Base-by-base conservation (phyloP, 2,797 vertebrate genomes). In the Gymnopithys bicolor region DNA sequence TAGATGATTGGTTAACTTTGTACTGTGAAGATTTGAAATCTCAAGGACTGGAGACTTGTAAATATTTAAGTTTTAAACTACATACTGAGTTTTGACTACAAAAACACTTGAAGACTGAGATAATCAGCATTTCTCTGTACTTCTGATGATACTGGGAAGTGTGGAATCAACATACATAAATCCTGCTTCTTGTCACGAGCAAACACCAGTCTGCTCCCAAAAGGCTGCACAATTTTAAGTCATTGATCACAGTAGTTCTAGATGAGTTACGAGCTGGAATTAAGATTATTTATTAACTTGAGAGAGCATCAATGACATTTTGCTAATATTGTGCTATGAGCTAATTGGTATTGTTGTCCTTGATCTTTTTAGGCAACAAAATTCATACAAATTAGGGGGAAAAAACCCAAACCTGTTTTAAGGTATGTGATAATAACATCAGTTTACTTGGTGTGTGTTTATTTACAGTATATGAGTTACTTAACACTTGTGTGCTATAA, bases 361-460 rank as follows among this genome's bases (percentile, higher is more conserved):
- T 94, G 69, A 66, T 56, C 41, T 93, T 81, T 73, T 37, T 39
- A 91, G 91, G 87, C 92, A 95, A 92, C 82, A 81, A 90, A 94
- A 86, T 91, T 89, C 60, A 94, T 67, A 74, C 52, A 92, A 89
- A 88, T 73, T 86, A 75, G 79, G 79, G 60, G 1, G 28, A n/a
- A 51, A 16, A 52, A 52, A 52, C 14, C 2, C 59, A 91, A 73
- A 95, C 88, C 95, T 97, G 95, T 95, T 97, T 95, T 96, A 95
- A 96, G 95, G 91, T 93, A 79, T 90, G 73, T 79, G 73, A 84
- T 86, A 76, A 84, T 73, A 95, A 93, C 93, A 93, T 95, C 89
- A 95, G 86, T 96, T 96, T 95, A 95, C 75, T 94, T 96, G 93
- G 92, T 94, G 94, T 96, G 89, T 95, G 80, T 93, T 95, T 95